A percentile compares a stretch with the other conserved stretches of the same genome.
Conservation (phyloP, 2,888 invertebrate species). For the Synanthedon myopaeformis region DNA sequence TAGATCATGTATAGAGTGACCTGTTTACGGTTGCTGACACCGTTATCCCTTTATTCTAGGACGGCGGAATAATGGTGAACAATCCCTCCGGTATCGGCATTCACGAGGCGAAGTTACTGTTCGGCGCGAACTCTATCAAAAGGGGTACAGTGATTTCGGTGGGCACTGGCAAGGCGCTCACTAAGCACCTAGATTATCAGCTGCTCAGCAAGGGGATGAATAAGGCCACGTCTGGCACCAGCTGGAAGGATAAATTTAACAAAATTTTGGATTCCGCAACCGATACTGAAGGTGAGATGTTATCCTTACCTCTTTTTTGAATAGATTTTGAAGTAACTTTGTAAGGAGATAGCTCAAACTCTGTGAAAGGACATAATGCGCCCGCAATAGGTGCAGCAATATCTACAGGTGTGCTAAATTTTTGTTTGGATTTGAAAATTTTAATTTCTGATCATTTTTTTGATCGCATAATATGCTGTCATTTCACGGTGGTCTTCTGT, state of each 20-base stretch:
- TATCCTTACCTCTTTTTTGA: too few relatives aligned
- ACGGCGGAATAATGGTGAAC: constrained; percentile 87
- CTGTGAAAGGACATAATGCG: too few relatives aligned
- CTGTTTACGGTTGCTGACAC: too few relatives aligned
- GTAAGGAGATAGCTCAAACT: too few relatives aligned
- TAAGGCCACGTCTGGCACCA: constrained; percentile 40
- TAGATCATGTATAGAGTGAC: too few relatives aligned
- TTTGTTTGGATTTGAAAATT: too few relatives aligned
- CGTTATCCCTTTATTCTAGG: constrained; percentile 41
- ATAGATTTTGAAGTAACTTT: too few relatives aligned
- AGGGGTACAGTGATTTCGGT: constrained; percentile 81
- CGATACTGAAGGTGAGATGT: constrained; percentile 80
- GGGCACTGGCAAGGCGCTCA: constrained; percentile 77
- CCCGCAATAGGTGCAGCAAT: too few relatives aligned
- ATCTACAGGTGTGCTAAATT: too few relatives aligned
- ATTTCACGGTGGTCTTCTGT: not conserved
- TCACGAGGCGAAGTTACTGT: constrained; percentile 87
- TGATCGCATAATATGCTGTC: too few relatives aligned
- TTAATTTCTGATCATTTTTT: too few relatives aligned
- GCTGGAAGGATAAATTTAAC: constrained; percentile 83
- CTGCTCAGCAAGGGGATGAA: constrained; percentile 18
- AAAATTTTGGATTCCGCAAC: constrained; percentile 88
- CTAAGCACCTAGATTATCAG: constrained; percentile 38
- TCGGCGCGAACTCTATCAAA: constrained; percentile 79
- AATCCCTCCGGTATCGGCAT: constrained; percentile 91